A percentile compares a stretch with the other conserved stretches of the same genome.
phyloP scores from a whole-genome alignment of 2,113 vertebrate genomes.

The Laticauda laticaudata region DNA sequence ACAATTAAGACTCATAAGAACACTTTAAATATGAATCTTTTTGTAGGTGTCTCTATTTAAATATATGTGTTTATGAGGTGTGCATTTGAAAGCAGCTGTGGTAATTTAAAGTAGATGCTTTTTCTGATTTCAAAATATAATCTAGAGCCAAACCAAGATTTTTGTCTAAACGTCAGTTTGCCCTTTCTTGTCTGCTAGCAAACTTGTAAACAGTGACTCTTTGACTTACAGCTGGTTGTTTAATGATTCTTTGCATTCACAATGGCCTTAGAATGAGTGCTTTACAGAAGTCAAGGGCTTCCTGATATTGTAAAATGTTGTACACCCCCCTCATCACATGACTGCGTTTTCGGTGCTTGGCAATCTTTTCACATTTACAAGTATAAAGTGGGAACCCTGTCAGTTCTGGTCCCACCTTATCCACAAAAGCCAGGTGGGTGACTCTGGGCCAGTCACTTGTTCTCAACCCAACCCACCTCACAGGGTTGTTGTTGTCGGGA shows the following conservation, averaged over 20 bases:
- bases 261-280: neutral
- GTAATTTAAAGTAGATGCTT: neutral
- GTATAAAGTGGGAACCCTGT: neutral
- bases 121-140: neutral
- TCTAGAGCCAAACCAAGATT: neutral
- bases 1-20: conserved; percentile 4
- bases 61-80: neutral
- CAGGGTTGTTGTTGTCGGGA: neutral
- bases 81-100: neutral
- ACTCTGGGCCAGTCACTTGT: neutral
- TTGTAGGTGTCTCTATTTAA: neutral
- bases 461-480: neutral
- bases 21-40: conserved; percentile 18
- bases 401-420: neutral
- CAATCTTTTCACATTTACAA: neutral
- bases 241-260: neutral
- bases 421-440: neutral
- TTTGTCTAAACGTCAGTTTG: neutral
- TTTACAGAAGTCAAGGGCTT: neutral
- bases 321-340: neutral
- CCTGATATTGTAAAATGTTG: neutral
- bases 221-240: neutral
- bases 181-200: neutral
- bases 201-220: neutral
- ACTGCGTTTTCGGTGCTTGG: neutral